Conservation (phyloP, 2,888 invertebrate species). For the Melinopterus prodromus region DNA sequence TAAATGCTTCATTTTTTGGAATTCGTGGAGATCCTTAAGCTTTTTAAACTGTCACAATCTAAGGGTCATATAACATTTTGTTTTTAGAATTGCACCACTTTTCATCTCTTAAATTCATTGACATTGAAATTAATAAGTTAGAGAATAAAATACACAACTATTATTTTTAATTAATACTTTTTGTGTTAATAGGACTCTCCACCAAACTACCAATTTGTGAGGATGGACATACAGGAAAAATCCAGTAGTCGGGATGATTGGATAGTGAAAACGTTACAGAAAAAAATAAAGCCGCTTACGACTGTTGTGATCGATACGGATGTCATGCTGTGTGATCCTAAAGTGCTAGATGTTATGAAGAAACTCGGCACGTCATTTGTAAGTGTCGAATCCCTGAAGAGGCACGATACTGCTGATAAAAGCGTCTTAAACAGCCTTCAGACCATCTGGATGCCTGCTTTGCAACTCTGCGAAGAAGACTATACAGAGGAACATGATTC, state of each 20-base stretch:
- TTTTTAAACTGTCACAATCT: too few relatives aligned
- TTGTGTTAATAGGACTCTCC: conserved; percentile 49
- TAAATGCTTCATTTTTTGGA: too few relatives aligned
- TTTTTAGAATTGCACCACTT: too few relatives aligned
- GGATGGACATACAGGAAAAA: conserved; percentile 43
- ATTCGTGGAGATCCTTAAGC: too few relatives aligned
- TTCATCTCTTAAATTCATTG: too few relatives aligned
- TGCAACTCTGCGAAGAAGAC: conserved; percentile 64
- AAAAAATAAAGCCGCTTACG: conserved; percentile 56
- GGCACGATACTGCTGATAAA: conserved; percentile 45
- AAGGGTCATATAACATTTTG: too few relatives aligned
- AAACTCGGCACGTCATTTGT: conserved; percentile 38
- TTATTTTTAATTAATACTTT: conserved; percentile 9
- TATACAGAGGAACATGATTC: not conserved
- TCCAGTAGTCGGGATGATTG: conserved; percentile 37
- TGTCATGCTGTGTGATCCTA: not conserved
- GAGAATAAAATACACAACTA: too few relatives aligned
- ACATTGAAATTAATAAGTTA: too few relatives aligned
- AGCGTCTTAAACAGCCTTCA: conserved; percentile 59
- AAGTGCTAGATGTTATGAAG: not conserved
- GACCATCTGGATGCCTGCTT: conserved; percentile 72
- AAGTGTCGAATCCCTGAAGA: conserved; percentile 45
- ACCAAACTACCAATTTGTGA: conserved; percentile 53
- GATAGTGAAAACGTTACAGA: conserved; percentile 45
- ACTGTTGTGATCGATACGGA: conserved; percentile 54